Evolutionary conservation across 2,888 invertebrate species (phyloP), one percentile per base, ranked within the genome.

Genomic region (Megastigmus dorsalis): DNA sequence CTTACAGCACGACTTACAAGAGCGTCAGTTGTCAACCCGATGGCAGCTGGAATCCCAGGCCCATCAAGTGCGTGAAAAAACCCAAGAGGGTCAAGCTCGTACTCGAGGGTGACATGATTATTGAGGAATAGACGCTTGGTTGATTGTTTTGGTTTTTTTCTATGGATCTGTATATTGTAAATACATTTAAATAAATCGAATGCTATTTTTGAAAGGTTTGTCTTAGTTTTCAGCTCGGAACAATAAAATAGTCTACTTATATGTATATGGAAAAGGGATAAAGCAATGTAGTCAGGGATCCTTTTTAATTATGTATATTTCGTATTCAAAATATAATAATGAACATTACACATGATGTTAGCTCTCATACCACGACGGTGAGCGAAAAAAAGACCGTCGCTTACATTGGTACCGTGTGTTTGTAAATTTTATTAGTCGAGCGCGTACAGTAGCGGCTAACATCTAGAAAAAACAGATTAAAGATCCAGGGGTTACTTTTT

Each of bases 321-420:
- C 82, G 84, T 86, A 87, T 87, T 87, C 86, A 87, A 87, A 87
- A 87, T 87, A 87, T 86, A 87, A 86, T 86, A 84, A 84, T 86
- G 81, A 87, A 87, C 84, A 85, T 86, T 86, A 85, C 84, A 86
- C 84, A 85, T 83, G 84, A 84, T 84, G 84, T 83, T 84, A 84
- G 84, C 82, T 84, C 82, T 82, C 84, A 84, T 82, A 77, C 80
- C 80, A 79, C 74, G 75, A 80, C 82, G 82, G 82, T 83, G 81
- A 80, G 78, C 77, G 78, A 68, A 81, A 80, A 55, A 81, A 78
- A 80, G n/a, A 82, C 82, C 80, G 82, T 81, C 62, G 82, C 82
- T 83, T 82, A 82, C 83, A 84, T 80, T 84, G 81, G 81, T 83
- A 84, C 82, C 80, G 81, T 82, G 80, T 82, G n/a, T n/a, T n/a